These are phyloP conservation scores for Monomorium pharaonis DNA, from an alignment of 1,140 invertebrate species.

Conservation along the genomic window DNA sequence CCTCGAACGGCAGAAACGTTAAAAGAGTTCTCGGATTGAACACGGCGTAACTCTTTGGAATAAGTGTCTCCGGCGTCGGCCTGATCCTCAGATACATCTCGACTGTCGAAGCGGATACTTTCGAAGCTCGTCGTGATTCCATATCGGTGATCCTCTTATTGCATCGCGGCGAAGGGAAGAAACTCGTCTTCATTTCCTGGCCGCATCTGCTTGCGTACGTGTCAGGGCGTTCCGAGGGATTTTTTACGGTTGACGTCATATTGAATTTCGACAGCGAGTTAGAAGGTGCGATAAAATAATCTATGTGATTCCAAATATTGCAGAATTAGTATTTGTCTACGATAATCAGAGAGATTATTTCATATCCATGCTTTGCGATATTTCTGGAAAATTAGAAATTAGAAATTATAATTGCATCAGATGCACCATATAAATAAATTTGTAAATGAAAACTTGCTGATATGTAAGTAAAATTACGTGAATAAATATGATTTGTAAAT, in stretches of 20 bases:
- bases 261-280: neutral
- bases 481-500: no score
- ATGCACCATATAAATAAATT: no score
- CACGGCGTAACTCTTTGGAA: slow-evolving; percentile 69
- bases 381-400: slow-evolving; percentile 18
- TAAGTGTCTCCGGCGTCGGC: slow-evolving; percentile 59
- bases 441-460: no score
- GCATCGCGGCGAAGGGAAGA: neutral
- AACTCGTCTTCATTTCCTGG: neutral
- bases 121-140: neutral
- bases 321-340: neutral
- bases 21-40: slow-evolving; percentile 72
- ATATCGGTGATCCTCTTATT: neutral
- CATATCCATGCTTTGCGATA: neutral
- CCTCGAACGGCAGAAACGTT: slow-evolving; percentile 64
- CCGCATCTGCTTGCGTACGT: neutral
- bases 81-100: slow-evolving; percentile 79
- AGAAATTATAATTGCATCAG: neutral
- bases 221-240: neutral
- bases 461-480: no score
- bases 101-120: neutral
- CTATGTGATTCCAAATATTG: neutral
- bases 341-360: slow-evolving; percentile 5
- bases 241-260: neutral
- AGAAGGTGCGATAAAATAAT: neutral